Evolutionary conservation across 1,140 invertebrate genomes (phyloP).

Genomic region (Leptopilina clavipes): DNA sequence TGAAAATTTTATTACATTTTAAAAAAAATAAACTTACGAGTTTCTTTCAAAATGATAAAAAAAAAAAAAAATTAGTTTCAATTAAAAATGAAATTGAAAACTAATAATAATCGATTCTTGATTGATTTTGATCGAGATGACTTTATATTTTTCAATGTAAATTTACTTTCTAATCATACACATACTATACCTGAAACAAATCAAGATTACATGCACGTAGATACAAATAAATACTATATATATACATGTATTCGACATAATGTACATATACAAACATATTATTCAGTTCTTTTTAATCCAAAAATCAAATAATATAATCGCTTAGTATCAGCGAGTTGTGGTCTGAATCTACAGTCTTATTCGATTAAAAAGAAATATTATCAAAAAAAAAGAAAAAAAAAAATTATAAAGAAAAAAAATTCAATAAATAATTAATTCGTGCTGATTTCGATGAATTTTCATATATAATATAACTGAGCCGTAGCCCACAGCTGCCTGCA

Average conservation of each 20-base stretch:
- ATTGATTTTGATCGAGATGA: constrained; percentile 36
- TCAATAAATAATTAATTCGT: constrained; percentile 4
- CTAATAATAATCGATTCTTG: constrained; percentile 18
- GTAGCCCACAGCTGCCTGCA: constrained; percentile 74
- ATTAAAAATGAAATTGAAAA: constrained; percentile 37
- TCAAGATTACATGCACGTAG: constrained; percentile 74
- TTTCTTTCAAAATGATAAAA: too few relatives aligned
- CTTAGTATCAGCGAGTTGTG: constrained; percentile 12
- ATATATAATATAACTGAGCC: constrained; percentile 64
- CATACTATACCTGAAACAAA: constrained; percentile 68
- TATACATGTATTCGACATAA: constrained; percentile 67
- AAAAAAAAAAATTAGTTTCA: constrained; percentile 33
- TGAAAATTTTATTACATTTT: too few relatives aligned
- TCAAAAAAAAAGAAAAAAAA: not conserved
- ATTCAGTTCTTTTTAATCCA: constrained; percentile 43
- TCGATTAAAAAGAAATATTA: not conserved
- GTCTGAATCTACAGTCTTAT: not conserved
- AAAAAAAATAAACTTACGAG: too few relatives aligned
- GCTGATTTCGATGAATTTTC: constrained; percentile 60
- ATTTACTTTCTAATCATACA: constrained; percentile 60
- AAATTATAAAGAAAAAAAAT: not conserved
- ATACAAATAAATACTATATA: constrained; percentile 59
- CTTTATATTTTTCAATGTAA: constrained; percentile 33
- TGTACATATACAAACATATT: constrained; percentile 75
- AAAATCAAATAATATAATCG: constrained; percentile 47